Conservation (phyloP, 2,113 vertebrate genomes). For the Eptesicus fuscus region DNA sequence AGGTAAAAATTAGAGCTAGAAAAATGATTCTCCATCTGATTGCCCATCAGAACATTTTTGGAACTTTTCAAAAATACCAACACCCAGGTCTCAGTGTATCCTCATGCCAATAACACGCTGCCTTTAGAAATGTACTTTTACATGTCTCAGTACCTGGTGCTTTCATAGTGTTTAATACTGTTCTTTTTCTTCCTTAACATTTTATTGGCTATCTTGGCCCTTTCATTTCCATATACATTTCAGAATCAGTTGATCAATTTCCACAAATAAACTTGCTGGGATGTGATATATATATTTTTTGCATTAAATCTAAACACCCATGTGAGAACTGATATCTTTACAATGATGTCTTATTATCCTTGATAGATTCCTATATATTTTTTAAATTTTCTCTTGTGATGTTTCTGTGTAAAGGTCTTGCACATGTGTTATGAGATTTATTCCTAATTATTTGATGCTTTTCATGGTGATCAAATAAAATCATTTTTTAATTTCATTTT, state of each 20-base stretch:
- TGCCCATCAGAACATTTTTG: not conserved
- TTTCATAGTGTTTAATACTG: not conserved
- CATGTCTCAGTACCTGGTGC: not conserved
- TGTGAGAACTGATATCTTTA: not conserved
- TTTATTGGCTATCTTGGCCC: not conserved
- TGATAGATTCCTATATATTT: not conserved
- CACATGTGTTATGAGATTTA: not conserved
- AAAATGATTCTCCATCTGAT: not conserved
- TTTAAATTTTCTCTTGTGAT: not conserved
- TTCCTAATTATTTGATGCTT: not conserved
- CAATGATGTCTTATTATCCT: not conserved
- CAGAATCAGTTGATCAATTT: not conserved
- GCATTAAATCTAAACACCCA: not conserved
- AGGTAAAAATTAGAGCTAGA: not conserved
- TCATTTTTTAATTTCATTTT: not conserved
- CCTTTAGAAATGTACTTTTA: not conserved
- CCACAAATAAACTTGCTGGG: not conserved
- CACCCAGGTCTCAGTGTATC: not conserved
- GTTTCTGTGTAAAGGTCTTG: not conserved
- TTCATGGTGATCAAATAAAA: not conserved
- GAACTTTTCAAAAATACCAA: not conserved
- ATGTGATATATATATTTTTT: not conserved
- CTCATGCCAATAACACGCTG: rapidly evolving
- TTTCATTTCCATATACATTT: not conserved
- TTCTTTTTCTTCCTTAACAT: not conserved